These are phyloP conservation scores for Pygocentrus nattereri DNA, from an alignment of 2,797 vertebrate species.

Conservation along the genomic window DNA sequence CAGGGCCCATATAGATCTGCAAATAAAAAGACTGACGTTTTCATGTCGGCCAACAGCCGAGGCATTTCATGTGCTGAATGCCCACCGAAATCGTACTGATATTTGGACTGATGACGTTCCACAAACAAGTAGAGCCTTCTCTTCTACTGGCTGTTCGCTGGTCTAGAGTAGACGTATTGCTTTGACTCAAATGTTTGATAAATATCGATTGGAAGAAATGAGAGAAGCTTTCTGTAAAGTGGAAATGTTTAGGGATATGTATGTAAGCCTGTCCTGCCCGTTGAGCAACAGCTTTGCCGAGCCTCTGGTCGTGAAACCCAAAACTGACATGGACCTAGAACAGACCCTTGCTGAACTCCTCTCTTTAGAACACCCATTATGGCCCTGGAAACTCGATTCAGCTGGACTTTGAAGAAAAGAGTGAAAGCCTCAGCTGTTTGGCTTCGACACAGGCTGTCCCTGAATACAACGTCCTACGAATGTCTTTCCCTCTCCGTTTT, in stretches of 20 bases:
- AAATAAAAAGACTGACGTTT: slow-evolving; percentile 18
- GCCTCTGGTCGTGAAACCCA: not conserved
- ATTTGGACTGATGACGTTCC: slow-evolving; percentile 21
- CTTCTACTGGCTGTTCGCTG: not conserved
- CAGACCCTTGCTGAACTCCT: not conserved
- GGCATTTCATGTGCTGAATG: not conserved
- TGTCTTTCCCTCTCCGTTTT: slow-evolving; percentile 21
- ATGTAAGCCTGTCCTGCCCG: not conserved
- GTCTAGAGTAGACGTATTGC: not conserved
- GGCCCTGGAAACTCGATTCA: slow-evolving; percentile 4
- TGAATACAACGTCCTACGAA: slow-evolving; percentile 17
- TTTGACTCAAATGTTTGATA: not conserved
- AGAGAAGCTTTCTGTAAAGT: not conserved
- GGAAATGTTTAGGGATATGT: not conserved
- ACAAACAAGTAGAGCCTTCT: not conserved
- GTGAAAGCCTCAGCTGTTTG: not conserved
- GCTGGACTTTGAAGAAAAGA: not conserved
- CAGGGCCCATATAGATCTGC: slow-evolving; percentile 18
- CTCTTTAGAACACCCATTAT: not conserved
- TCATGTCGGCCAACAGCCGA: not conserved
- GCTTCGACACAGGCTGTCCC: slow-evolving; percentile 16
- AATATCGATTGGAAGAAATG: not conserved
- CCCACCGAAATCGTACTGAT: not conserved
- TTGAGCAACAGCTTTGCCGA: not conserved
- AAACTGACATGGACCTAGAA: slow-evolving; percentile 1